Evolutionary conservation across 2,888 invertebrate genomes (phyloP).

Genomic region (Agrotis exclamationis): DNA sequence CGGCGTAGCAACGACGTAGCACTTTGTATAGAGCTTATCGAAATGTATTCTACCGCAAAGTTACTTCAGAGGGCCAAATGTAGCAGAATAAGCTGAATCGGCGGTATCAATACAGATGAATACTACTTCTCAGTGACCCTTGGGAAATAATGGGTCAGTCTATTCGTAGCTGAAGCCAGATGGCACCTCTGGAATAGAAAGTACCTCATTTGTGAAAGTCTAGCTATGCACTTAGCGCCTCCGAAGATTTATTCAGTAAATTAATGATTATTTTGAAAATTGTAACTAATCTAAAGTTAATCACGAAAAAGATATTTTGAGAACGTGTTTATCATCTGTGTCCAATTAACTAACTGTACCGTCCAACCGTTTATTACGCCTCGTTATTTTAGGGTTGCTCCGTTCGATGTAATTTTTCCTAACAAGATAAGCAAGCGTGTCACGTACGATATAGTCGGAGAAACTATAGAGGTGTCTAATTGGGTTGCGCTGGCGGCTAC

Average conservation of each 20-base stretch:
- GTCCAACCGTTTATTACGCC: conserved; percentile 40
- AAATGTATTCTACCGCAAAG: conserved; percentile 21
- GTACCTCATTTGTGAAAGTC: conserved; percentile 45
- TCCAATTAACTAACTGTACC: conserved; percentile 46
- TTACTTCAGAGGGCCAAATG: conserved; percentile 13
- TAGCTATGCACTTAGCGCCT: conserved; percentile 28
- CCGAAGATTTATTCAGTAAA: conserved; percentile 1
- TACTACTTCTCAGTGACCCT: conserved; percentile 47
- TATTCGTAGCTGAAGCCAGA: conserved; percentile 47
- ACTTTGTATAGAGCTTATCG: conserved; percentile 2
- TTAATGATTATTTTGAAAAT: conserved; percentile 17
- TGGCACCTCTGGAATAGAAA: conserved; percentile 46
- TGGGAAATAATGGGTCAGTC: conserved; percentile 54
- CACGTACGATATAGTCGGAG: conserved; percentile 54
- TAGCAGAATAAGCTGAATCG: conserved; percentile 16
- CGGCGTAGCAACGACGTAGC: conserved; percentile 45
- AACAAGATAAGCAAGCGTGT: conserved; percentile 48
- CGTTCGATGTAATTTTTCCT: conserved; percentile 52
- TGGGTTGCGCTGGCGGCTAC: conserved; percentile 50
- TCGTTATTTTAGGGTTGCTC: conserved; percentile 50
- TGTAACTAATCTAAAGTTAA: conserved; percentile 7
- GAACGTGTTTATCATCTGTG: conserved; percentile 41
- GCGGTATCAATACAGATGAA: conserved; percentile 61
- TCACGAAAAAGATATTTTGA: conserved; percentile 20
- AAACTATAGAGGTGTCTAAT: conserved; percentile 61